Evolutionary conservation across 2,113 vertebrate species (phyloP).

Genomic region (Paradoxurus hermaphroditus): DNA sequence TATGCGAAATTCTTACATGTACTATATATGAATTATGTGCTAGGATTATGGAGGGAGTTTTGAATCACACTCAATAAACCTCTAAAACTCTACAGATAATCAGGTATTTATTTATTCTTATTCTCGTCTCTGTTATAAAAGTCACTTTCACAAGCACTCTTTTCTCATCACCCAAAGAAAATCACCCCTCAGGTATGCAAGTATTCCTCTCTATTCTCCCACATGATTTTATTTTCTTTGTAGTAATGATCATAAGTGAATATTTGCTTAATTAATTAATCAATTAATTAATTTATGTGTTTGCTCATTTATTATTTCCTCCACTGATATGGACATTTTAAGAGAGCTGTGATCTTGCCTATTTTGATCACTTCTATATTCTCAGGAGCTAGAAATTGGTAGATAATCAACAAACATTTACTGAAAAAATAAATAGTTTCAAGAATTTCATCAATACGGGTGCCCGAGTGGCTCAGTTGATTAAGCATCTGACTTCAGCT

Average conservation of each 20-base stretch:
- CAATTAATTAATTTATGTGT: neutral
- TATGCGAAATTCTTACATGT: neutral
- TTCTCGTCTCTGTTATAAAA: neutral
- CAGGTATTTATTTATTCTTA: neutral
- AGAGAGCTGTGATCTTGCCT: neutral
- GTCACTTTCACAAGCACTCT: neutral
- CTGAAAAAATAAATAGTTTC: neutral
- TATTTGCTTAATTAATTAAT: neutral
- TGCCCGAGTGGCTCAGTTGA: too few relatives aligned
- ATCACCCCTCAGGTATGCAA: neutral
- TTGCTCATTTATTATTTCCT: neutral
- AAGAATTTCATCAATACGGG: neutral
- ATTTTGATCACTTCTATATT: neutral
- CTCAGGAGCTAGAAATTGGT: neutral
- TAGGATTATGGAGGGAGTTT: neutral
- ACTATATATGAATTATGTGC: neutral
- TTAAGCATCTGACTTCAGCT: too few relatives aligned
- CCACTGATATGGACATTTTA: neutral
- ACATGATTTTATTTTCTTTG: conserved; percentile 5
- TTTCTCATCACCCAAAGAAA: neutral
- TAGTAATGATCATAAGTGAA: neutral
- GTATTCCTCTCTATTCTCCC: neutral
- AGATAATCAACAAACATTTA: neutral
- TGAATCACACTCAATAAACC: neutral
- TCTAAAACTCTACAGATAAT: neutral